phyloP scores from a whole-genome alignment of 1,140 invertebrate genomes.

The Anagrus nilaparvatae region DNA sequence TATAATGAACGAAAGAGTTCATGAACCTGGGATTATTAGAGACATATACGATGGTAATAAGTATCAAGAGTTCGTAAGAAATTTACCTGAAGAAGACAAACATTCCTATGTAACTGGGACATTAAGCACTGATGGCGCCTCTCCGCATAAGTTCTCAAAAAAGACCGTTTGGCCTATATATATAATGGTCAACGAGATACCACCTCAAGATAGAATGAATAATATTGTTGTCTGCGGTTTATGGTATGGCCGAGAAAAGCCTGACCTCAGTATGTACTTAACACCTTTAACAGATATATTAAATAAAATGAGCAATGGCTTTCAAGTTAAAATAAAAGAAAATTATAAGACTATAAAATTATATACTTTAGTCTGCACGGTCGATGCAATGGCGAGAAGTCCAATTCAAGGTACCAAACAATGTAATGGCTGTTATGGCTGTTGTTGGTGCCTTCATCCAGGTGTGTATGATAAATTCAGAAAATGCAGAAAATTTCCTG shows the following conservation, averaged over 20 bases:
- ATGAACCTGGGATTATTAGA: background rate
- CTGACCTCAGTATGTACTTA: background rate
- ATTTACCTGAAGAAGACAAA: background rate
- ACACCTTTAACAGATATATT: background rate
- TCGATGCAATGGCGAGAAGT: background rate
- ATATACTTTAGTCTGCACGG: background rate
- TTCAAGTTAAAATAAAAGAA: background rate
- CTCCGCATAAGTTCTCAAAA: background rate
- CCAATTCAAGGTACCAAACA: background rate
- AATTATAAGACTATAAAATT: background rate
- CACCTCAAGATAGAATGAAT: background rate
- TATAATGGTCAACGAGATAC: conserved; percentile 4
- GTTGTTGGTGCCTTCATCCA: background rate
- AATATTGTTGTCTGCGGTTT: background rate
- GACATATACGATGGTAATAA: conserved; percentile 1
- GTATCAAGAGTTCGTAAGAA: background rate
- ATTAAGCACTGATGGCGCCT: background rate
- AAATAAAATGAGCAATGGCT: background rate
- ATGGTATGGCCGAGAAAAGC: background rate
- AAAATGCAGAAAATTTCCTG: too few species aligned
- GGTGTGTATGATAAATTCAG: background rate
- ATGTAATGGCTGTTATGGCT: conserved; percentile 1
- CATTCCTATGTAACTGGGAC: background rate
- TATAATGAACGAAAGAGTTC: background rate
- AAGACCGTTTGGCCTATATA: background rate